Evolutionary conservation across 2,113 vertebrate genomes (phyloP).

Genomic region (Agelaius phoeniceus): DNA sequence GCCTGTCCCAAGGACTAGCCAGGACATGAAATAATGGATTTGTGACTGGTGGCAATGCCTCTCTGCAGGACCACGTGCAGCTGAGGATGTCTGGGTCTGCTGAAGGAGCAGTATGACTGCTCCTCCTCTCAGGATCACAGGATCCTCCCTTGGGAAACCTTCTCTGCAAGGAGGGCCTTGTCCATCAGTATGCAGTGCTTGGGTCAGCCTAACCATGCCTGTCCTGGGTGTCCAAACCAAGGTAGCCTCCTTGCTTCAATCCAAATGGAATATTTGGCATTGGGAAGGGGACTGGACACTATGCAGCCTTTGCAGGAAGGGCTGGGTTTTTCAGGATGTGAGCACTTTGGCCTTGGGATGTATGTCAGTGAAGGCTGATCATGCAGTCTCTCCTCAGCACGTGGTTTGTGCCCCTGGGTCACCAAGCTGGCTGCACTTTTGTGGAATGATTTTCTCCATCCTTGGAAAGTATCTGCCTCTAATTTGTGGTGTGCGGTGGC

Average conservation of each 20-base stretch:
- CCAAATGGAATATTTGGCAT: background rate
- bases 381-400: background rate
- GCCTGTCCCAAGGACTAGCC: background rate
- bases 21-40: background rate
- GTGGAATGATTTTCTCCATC: background rate
- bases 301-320: background rate
- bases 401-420: background rate
- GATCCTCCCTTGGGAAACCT: background rate
- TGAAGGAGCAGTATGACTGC: background rate
- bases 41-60: background rate
- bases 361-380: background rate
- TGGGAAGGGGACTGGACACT: background rate
- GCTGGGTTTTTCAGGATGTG: background rate
- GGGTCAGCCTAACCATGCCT: background rate
- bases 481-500: background rate
- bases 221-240: background rate
- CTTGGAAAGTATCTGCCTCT: background rate
- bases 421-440: background rate
- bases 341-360: rapidly evolving
- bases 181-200: rapidly evolving
- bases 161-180: background rate
- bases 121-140: background rate
- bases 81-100: background rate
- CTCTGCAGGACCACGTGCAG: background rate
- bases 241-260: background rate